Conservation (phyloP, 92 coral and sea anemone genomes). For the Desmophyllum pertusum region DNA sequence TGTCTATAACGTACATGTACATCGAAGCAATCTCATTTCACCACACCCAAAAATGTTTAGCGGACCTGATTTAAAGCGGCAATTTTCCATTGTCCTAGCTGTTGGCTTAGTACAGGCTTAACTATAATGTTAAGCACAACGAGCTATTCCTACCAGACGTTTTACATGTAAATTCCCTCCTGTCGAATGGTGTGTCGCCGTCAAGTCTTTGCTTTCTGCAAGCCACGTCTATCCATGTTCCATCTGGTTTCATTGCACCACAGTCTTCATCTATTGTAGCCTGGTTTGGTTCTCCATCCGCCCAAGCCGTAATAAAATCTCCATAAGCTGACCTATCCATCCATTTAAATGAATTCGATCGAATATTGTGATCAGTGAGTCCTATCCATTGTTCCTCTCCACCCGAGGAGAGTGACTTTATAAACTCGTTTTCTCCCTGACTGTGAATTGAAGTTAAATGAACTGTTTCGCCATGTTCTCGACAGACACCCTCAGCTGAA, state of each 20-base stretch:
- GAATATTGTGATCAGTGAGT: neutral
- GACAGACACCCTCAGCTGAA: constrained; percentile 1
- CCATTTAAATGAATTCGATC: neutral
- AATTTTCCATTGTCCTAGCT: no score
- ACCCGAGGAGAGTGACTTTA: constrained; percentile 11
- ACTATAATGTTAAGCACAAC: neutral
- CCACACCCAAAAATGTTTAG: no score
- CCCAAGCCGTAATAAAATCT: neutral
- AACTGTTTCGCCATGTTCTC: neutral
- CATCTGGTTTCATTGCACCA: constrained; percentile 26
- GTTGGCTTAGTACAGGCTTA: no score
- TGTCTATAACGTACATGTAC: no score
- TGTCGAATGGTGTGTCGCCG: neutral
- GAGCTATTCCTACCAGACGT: constrained; percentile 3
- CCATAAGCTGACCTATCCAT: constrained; percentile 1
- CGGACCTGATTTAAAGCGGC: no score
- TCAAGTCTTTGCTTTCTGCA: constrained; percentile 8
- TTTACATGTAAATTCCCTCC: constrained; percentile 17
- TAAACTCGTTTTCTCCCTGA: neutral
- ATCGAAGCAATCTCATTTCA: no score
- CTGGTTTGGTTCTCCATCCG: neutral
- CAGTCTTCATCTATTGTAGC: constrained; percentile 26
- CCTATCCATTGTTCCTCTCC: constrained; percentile 10
- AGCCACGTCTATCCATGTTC: constrained; percentile 23
- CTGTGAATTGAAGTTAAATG: neutral